Percentiles rank a stretch among this genome's conserved stretches.
Evolutionary conservation across 2,797 vertebrate species (phyloP).

Genomic region (Sebastes oblongus): DNA sequence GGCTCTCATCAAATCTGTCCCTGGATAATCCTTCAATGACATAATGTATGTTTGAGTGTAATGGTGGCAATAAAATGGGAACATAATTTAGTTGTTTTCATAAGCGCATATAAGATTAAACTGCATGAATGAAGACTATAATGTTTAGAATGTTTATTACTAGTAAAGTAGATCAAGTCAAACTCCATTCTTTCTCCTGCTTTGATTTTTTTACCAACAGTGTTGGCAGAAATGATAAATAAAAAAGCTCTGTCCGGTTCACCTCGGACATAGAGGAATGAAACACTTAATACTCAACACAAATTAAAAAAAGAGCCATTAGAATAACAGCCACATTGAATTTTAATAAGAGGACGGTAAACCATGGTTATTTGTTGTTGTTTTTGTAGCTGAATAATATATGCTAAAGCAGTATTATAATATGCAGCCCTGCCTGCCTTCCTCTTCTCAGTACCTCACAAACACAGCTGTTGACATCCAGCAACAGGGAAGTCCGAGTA

Average conservation of each 20-base stretch:
- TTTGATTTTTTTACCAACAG: constrained; percentile 13
- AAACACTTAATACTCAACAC: background rate
- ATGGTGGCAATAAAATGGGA: constrained; percentile 59
- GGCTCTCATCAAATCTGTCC: constrained; percentile 63
- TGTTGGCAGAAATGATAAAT: constrained; percentile 13
- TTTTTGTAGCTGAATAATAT: constrained; percentile 34
- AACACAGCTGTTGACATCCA: constrained; percentile 32
- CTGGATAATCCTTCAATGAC: constrained; percentile 68
- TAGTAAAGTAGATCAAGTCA: constrained; percentile 38
- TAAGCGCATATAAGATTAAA: constrained; percentile 53
- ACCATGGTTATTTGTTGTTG: background rate
- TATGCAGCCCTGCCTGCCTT: constrained; percentile 8
- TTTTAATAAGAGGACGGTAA: background rate
- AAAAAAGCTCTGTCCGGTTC: background rate
- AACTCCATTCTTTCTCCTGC: constrained; percentile 16
- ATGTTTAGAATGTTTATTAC: constrained; percentile 39
- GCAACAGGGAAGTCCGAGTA: constrained; percentile 21
- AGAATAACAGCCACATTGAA: background rate
- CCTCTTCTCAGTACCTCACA: background rate
- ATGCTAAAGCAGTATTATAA: constrained; percentile 21
- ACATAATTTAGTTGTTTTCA: constrained; percentile 66
- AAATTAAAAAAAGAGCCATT: background rate
- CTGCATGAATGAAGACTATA: constrained; percentile 30
- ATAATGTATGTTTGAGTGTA: constrained; percentile 66
- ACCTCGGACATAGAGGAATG: constrained; percentile 2